A percentile compares a stretch with the other conserved stretches of the same genome.
Evolutionary conservation across 2,888 invertebrate species (phyloP).

Genomic region (Amphiduros pacificus): DNA sequence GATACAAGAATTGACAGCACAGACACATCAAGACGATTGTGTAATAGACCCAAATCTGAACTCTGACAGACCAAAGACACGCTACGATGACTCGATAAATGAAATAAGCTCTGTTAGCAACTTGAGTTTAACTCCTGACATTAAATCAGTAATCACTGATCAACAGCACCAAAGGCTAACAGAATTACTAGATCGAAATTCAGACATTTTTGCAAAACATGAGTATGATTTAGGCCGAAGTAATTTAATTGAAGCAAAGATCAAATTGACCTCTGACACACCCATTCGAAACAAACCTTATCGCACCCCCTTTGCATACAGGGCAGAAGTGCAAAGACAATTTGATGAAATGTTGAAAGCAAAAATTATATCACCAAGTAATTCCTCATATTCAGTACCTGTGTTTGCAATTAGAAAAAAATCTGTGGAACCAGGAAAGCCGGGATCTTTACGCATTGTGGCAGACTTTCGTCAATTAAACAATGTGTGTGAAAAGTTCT

Average conservation of each 20-base stretch:
- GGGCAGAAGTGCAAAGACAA: background rate
- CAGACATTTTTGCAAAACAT: background rate
- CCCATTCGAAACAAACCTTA: background rate
- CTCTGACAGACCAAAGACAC: no score
- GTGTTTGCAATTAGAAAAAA: no score
- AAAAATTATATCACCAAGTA: background rate
- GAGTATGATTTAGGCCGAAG: background rate
- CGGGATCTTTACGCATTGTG: background rate
- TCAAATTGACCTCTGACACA: background rate
- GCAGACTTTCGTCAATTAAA: background rate
- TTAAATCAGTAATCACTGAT: no score
- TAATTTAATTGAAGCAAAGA: background rate
- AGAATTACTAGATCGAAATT: background rate
- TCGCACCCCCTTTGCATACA: background rate
- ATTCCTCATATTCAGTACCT: background rate
- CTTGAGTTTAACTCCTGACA: background rate
- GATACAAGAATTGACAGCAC: background rate
- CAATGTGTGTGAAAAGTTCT: background rate
- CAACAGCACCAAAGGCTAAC: background rate
- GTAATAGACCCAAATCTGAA: no score
- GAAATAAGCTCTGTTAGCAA: background rate
- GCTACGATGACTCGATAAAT: no score
- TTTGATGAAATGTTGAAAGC: background rate
- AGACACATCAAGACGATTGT: background rate
- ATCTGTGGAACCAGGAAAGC: background rate